Base-by-base conservation (phyloP, 2,113 vertebrate species). In the Ptychochromis oligacanthus region DNA sequence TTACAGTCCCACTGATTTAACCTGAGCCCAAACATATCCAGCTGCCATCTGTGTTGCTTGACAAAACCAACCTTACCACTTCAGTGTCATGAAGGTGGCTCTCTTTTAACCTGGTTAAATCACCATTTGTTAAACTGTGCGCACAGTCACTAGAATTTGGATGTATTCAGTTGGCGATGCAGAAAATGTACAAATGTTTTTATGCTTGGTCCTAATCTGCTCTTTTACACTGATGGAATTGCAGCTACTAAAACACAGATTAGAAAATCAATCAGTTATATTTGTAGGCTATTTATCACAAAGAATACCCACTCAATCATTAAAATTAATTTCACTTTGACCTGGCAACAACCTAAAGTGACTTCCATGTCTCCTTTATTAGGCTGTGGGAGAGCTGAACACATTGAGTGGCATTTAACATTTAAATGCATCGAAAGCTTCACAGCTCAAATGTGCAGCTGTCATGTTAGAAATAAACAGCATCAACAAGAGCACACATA, bases 131-230 rank as follows among this genome's bases (percentile, higher is more conserved):
- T 43, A 43, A 43, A 0, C 1, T 70, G 40, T 65, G 31, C 3
- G 13, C 40, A 14, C 5, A 40, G 61, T 28, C 0, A 67, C 0
- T 3, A 49, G 24, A 70, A 28, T 49, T 26, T 28, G 15, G 15
- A 70, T 4, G 43, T 0, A 28, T 20, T 54, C 7, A 54, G 7
- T n/a, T 54, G 18, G 18, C 20, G 52, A 54, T n/a, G 52, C 18
- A n/a, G 46, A 28, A 15, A 70, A 2, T 49, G 24, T 70, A 31
- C 2, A 11, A 13, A 31, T 31, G 0, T 46, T 38, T 4, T 28
- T 6, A 70, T 13, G 18, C 20, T 70, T 70, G 65, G 43, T 70
- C 65, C 17, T 13, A 49, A 28, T 0, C 15, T 70, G 49, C 43
- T 14, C 13, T 52, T 52, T 70, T 52, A 70, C 17, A 28, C 24